A percentile compares a stretch with the other conserved stretches of the same genome.
Evolutionary conservation across 2,113 vertebrate species (phyloP).

Genomic region (Tachycineta bicolor): DNA sequence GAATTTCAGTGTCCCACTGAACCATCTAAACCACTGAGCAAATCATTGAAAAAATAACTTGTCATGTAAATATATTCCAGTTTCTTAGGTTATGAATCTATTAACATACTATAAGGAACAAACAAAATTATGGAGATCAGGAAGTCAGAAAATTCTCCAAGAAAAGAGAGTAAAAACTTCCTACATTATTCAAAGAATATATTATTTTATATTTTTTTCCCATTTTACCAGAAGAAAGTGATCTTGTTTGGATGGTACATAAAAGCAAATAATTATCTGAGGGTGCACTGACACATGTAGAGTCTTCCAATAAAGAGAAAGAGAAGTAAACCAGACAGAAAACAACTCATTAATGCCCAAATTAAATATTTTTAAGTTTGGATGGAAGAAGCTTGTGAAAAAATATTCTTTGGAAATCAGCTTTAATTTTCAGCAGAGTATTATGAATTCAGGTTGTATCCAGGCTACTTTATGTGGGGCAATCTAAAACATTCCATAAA

Average conservation of each 20-base stretch:
- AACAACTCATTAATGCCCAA: not conserved
- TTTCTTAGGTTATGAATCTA: not conserved
- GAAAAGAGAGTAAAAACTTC: not conserved
- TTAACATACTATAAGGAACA: not conserved
- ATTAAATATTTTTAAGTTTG: not conserved
- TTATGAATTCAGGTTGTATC: not conserved
- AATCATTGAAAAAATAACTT: not conserved
- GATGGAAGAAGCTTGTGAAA: not conserved
- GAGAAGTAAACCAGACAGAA: not conserved
- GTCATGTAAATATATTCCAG: not conserved
- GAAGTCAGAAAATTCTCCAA: not conserved
- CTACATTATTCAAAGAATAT: not conserved
- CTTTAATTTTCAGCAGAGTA: not conserved
- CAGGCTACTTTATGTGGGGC: not conserved
- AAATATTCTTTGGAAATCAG: not conserved
- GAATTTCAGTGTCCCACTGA: not conserved
- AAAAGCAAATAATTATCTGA: not conserved
- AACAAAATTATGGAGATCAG: not conserved
- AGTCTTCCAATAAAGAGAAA: not conserved
- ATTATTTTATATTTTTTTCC: not conserved
- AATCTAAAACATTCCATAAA: not conserved
- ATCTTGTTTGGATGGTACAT: not conserved
- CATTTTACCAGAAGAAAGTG: not conserved
- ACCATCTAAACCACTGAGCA: not conserved
- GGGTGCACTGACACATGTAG: not conserved